Evolutionary conservation across 1,140 invertebrate genomes (phyloP).

Genomic region (Euura saliciscinereae): DNA sequence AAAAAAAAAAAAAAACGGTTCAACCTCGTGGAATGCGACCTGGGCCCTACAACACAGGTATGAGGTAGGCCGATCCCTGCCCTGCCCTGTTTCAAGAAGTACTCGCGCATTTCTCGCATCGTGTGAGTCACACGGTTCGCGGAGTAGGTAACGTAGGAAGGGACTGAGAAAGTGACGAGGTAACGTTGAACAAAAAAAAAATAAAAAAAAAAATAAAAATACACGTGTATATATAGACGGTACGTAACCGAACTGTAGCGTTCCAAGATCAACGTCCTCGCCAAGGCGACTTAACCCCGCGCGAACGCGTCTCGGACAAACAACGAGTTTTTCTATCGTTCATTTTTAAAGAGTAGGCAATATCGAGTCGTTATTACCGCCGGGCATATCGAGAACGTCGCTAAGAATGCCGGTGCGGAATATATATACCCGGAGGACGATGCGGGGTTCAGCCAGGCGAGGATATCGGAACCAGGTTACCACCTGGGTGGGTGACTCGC

Average conservation of each 20-base stretch:
- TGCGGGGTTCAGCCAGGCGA: background rate
- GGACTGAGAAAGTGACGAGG: background rate
- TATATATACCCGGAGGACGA: background rate
- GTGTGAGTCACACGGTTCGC: background rate
- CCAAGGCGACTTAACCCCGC: background rate
- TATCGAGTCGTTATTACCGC: too few species aligned
- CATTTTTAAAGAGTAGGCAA: too few species aligned
- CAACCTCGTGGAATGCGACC: background rate
- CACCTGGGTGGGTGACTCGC: constrained; percentile 1
- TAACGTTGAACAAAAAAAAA: background rate
- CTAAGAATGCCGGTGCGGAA: background rate
- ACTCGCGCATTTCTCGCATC: too few species aligned
- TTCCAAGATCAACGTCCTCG: background rate
- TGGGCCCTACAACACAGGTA: background rate
- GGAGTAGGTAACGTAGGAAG: background rate
- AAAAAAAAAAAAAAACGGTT: background rate
- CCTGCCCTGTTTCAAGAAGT: background rate
- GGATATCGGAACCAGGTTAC: background rate
- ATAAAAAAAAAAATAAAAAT: background rate
- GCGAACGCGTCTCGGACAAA: too few species aligned
- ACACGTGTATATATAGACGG: background rate
- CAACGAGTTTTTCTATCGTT: too few species aligned
- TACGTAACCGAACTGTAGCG: background rate
- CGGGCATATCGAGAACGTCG: background rate
- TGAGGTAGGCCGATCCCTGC: background rate